Evolutionary conservation across 35 echinoderm and acorn worm genomes (phyloP).

Genomic region (Ophiothrix spiculata): DNA sequence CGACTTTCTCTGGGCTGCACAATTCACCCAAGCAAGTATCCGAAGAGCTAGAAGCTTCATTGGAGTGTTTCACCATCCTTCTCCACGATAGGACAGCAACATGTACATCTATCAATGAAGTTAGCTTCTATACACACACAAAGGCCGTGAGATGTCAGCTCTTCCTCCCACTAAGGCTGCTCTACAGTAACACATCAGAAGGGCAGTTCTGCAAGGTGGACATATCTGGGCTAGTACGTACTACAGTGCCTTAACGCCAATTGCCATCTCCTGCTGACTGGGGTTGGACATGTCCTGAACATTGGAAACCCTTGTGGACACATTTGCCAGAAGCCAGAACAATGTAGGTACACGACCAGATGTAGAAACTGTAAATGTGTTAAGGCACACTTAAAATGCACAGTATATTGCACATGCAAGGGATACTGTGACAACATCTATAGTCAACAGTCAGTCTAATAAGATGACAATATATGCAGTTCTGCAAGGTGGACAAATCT

Average conservation of each 20-base stretch:
- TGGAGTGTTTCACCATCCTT: no score
- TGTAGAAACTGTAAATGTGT: slow-evolving; percentile 32
- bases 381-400: slow-evolving; percentile 11
- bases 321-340: background rate
- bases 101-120: slow-evolving; percentile 29
- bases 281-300: background rate
- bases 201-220: background rate
- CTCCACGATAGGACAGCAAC: slow-evolving; percentile 29
- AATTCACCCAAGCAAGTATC: slow-evolving; percentile 20
- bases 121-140: slow-evolving; percentile 29
- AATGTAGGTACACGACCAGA: slow-evolving; percentile 15
- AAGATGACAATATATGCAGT: no score
- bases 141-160: background rate
- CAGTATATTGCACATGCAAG: slow-evolving; percentile 10
- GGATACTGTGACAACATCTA: background rate
- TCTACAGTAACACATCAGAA: slow-evolving; percentile 36
- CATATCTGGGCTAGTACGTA: background rate
- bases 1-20: slow-evolving; percentile 18
- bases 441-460: no score
- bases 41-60: slow-evolving; percentile 19
- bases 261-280: background rate
- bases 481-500: no score
- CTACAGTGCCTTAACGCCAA: background rate
- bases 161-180: slow-evolving; percentile 54
- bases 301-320: background rate